These are phyloP conservation scores for Chymomyza amoena DNA, from an alignment of 2,888 invertebrate species.

Conservation along the genomic window DNA sequence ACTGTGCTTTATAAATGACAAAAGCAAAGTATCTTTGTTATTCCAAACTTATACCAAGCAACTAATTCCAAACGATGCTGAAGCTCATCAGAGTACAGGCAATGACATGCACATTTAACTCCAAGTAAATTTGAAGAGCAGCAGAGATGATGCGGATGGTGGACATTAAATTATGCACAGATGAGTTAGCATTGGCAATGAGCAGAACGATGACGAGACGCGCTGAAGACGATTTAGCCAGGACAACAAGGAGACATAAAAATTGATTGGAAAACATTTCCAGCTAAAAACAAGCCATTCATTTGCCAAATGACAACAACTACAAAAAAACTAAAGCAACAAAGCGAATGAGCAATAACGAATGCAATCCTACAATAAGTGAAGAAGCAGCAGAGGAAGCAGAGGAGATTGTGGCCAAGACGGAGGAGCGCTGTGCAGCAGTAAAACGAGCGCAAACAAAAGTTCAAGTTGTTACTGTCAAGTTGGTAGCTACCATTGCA, in stretches of 20 bases:
- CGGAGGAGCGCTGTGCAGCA: too few relatives aligned
- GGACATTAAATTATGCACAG: slow-evolving; percentile 78
- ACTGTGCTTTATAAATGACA: slow-evolving; percentile 38
- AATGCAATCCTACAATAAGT: slow-evolving; percentile 51
- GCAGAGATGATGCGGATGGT: slow-evolving; percentile 9
- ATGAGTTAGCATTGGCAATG: slow-evolving; percentile 77
- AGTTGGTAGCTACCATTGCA: slow-evolving; percentile 29
- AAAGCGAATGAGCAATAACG: slow-evolving; percentile 31
- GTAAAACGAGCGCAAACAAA: slow-evolving; percentile 6
- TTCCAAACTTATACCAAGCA: slow-evolving; percentile 59
- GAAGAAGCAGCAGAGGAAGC: background rate
- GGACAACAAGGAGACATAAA: slow-evolving; percentile 67
- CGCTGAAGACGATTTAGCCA: slow-evolving; percentile 8
- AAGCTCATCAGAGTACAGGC: slow-evolving; percentile 24
- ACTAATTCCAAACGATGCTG: slow-evolving; percentile 56
- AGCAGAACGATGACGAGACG: background rate
- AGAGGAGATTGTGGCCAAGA: too few relatives aligned
- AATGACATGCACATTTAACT: slow-evolving; percentile 69
- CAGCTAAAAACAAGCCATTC: slow-evolving; percentile 69
- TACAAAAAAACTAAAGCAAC: slow-evolving; percentile 48
- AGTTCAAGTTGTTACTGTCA: slow-evolving; percentile 61
- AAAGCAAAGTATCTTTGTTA: slow-evolving; percentile 37
- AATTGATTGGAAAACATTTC: slow-evolving; percentile 78
- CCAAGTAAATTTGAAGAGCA: slow-evolving; percentile 15
- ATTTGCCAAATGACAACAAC: slow-evolving; percentile 68